These are phyloP conservation scores for Tuta absoluta DNA, from an alignment of 2,888 invertebrate genomes.

Conservation along the genomic window DNA sequence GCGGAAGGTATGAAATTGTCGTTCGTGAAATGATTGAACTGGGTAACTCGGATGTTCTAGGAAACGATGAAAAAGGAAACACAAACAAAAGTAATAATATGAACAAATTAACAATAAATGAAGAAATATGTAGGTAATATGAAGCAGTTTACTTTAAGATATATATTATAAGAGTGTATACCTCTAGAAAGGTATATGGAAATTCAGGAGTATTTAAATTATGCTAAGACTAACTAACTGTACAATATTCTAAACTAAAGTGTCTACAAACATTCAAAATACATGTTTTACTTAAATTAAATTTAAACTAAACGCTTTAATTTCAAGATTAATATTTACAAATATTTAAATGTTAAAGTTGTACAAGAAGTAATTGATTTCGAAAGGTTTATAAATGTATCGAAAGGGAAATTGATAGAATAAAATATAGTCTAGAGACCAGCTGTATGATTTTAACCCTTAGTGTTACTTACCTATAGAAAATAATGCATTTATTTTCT, in stretches of 20 bases:
- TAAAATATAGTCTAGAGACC: neutral
- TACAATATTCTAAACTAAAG: neutral
- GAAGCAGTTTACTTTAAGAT: too few species aligned
- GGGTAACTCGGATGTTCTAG: neutral
- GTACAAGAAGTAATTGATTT: constrained; percentile 8
- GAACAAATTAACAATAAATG: too few species aligned
- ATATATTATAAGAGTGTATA: too few species aligned
- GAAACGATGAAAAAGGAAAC: neutral
- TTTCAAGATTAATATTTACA: neutral
- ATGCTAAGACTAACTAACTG: too few species aligned
- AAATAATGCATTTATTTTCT: too few species aligned
- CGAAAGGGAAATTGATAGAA: constrained; percentile 3
- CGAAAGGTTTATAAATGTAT: constrained; percentile 4
- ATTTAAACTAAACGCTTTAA: neutral
- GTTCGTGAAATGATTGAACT: neutral
- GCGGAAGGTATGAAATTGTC: neutral
- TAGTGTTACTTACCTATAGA: too few species aligned
- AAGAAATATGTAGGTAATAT: too few species aligned
- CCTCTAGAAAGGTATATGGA: too few species aligned
- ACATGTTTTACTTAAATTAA: neutral
- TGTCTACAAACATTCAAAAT: neutral
- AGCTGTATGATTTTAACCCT: neutral
- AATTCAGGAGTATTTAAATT: too few species aligned
- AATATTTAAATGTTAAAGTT: constrained; percentile 3
- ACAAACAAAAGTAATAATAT: too few species aligned